Evolutionary conservation across 2,113 vertebrate genomes (phyloP), one percentile per base, ranked within the genome.

Genomic region (Centrocercus urophasianus): DNA sequence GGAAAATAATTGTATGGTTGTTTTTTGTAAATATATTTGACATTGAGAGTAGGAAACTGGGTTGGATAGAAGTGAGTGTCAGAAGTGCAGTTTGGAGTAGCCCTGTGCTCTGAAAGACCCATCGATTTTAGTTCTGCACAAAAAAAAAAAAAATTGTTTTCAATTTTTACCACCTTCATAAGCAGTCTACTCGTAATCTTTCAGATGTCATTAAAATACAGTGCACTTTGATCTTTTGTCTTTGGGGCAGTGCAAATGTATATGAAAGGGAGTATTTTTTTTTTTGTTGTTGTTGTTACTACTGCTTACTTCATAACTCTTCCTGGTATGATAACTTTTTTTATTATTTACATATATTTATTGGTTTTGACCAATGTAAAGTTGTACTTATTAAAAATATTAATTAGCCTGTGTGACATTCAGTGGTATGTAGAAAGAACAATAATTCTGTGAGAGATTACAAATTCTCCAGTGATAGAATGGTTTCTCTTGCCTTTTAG

Each of bases 191-290:
- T 86, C 11, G 7, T 52, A 10, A 76, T 71, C 80, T 94, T 93
- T 95, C 91, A 89, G 40, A 16, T 54, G 45, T 93, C 93, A 81
- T 13, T 87, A 66, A 66, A 86, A 81, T 61, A 13, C 48, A 75
- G 88, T 88, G 92, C 88, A 89, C 92, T 97, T 96, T 91, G 65
- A 78, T 66, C 64, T 75, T 1, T 97, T 87, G 63, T 72, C 64
- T 92, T 90, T 34, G 47, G 77, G 38, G 38, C 30, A 71, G 60
- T 80, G 60, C 45, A 86, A 67, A 63, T 70, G 13, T 70, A 8
- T 76, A 54, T 38, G 34, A 10, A 61, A 72, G 52, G n/a, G 47
- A 83, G 65, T 61, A 25, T 63, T 92, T 75, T 88, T 75, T 88
- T 38, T 38, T 4, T 38, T 38, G 9, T 9, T 38, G 9, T 38